Base-by-base conservation (phyloP, 2,797 vertebrate species). In the Apogon hyalosoma region DNA sequence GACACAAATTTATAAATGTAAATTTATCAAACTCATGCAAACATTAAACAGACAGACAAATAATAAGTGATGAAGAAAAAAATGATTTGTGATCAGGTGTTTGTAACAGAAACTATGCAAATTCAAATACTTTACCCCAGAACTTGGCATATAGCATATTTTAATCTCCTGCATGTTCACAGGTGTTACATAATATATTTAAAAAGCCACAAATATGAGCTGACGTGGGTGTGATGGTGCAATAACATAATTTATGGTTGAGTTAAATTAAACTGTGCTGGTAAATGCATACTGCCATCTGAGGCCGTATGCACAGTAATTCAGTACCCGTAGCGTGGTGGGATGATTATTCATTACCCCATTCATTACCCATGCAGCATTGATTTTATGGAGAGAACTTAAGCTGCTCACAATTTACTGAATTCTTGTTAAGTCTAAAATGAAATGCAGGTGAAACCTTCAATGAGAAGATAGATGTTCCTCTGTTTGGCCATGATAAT, bases 361-460 rank as follows among this genome's bases (percentile, higher is more conserved):
- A n/a, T n/a, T n/a, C n/a, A n/a, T n/a, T n/a, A 70, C 69, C 62
- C 66, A 65, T 45, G 21, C 90, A 87, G 93, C 93, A 90, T 90
- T 42, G 39, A 21, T 15, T 50, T 28, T 7, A n/a, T 4, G 6
- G 6, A 33, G 31, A 33, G 31, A 33, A 33, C 31, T 33, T 33
- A 2, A 24, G 31, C 31, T 33, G 87, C 88, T 92, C 91, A 71
- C 88, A 90, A 86, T 75, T 86, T 92, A 94, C 95, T 94, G 87
- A 94, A 94, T 92, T 93, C 89, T 92, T 93, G 94, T 90, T 94
- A 93, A 94, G 91, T 90, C 84, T 90, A 93, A 95, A 95, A 95
- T 95, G 93, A 95, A 93, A 93, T 95, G 92, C 93, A 95, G 93
- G 93, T 95, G 95, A 95, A 93, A 92, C 82, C 90, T 92, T 80